phyloP scores from a whole-genome alignment of 2,113 vertebrate species.

The Colius striatus region DNA sequence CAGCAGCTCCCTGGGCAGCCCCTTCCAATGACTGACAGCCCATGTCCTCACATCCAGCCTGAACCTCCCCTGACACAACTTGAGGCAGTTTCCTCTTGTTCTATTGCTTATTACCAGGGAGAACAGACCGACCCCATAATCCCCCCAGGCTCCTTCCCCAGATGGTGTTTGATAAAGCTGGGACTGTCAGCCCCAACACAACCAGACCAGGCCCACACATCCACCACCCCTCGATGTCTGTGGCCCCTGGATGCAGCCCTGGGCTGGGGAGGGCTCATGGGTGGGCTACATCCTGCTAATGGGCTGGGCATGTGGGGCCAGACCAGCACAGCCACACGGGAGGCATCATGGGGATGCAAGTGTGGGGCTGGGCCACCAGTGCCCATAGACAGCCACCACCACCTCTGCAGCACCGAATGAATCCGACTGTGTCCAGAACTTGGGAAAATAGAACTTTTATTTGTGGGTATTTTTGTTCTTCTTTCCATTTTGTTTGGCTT shows the following conservation, averaged over 20 bases:
- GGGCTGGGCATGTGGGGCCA: not conserved
- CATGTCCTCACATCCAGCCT: no score
- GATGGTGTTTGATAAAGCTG: rapidly evolving
- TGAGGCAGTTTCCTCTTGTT: no score
- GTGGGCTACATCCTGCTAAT: rapidly evolving
- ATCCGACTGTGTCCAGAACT: not conserved
- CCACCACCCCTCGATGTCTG: rapidly evolving
- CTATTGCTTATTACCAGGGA: no score
- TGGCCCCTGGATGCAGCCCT: rapidly evolving
- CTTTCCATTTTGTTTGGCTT: not conserved
- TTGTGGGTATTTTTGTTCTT: constrained; percentile 86
- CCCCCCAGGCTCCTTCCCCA: not conserved
- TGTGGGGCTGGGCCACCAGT: not conserved
- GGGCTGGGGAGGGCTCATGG: rapidly evolving
- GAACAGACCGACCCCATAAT: no score
- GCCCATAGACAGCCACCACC: not conserved
- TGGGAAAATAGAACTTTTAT: constrained; percentile 99
- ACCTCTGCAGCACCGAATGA: not conserved
- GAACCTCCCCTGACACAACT: no score
- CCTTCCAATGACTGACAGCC: no score
- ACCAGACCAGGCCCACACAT: rapidly evolving
- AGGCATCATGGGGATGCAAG: no score
- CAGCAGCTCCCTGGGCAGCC: no score
- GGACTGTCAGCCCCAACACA: not conserved
- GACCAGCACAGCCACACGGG: rapidly evolving